Percentiles rank a stretch among this genome's conserved stretches.
Evolutionary conservation across 2,797 vertebrate genomes (phyloP).

Genomic region (Pipistrellus nathusii): DNA sequence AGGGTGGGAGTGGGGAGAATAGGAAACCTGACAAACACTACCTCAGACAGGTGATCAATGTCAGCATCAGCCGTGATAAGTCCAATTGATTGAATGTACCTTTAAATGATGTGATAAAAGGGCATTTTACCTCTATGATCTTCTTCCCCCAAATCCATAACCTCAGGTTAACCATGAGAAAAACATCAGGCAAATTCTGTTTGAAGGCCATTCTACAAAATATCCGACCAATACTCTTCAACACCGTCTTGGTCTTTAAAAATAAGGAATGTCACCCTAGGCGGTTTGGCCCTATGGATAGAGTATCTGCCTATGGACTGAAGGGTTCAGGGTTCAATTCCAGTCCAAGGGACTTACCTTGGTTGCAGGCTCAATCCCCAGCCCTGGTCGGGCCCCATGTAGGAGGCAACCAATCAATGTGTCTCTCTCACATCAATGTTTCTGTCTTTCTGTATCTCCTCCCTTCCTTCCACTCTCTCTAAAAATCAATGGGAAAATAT

Average conservation of each 20-base stretch:
- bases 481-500: no score
- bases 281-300: no score
- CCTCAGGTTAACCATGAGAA: not conserved
- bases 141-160: not conserved
- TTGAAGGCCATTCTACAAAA: not conserved
- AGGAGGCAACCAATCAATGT: no score
- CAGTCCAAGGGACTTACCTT: no score
- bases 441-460: no score
- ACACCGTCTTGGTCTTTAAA: not conserved
- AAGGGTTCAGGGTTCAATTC: no score
- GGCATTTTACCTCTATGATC: not conserved
- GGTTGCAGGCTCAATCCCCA: no score
- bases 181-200: not conserved
- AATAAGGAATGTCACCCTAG: not conserved
- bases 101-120: not conserved
- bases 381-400: no score
- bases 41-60: not conserved
- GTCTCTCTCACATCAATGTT: no score
- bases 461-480: no score
- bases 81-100: not conserved
- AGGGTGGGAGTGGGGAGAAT: not conserved
- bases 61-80: not conserved
- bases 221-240: not conserved
- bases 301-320: no score
- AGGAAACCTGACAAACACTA: not conserved